Base-by-base conservation (phyloP, 37 sponge, comb jelly and placozoan species). In the Mnemiopsis leidyi region DNA sequence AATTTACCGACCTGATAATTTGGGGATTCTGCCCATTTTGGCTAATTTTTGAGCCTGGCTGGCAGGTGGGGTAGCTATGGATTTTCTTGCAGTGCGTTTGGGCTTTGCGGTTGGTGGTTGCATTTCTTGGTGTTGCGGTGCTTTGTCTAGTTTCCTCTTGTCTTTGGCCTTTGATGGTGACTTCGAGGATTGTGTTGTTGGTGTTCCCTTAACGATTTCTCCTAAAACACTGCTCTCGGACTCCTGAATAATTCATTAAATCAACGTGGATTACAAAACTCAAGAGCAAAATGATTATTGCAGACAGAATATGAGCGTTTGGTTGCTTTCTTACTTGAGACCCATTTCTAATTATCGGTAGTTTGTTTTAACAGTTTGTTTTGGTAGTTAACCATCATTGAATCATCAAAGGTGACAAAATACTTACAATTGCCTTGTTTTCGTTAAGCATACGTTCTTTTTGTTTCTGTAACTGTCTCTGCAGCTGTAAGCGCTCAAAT, bases 371-470 rank as follows among this genome's bases (percentile, higher is more conserved):
- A n/a, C n/a, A n/a, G n/a, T n/a, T n/a, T n/a, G n/a, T n/a, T n/a
- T n/a, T n/a, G n/a, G n/a, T n/a, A n/a, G n/a, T n/a, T n/a, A n/a
- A n/a, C n/a, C n/a, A n/a, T n/a, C n/a, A n/a, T n/a, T n/a, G n/a
- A n/a, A n/a, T n/a, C n/a, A n/a, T n/a, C n/a, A n/a, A 18, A 48
- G 61, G 13, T 48, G 13, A 48, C 13, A 13, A 18, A 48, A 48
- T 48, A 48, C 61, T 48, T 48, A 48, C 61, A 48, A 13, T 48
- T 0, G 61, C 48, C 1, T 38, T 79, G 76, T 69, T 96, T 88
- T 95, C 94, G 28, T 94, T 93, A 26, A 92, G 92, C 75, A 97
- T 38, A 29, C 93, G 92, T 34, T 97, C 92, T 25, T 88, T 32
- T 68, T 95, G 95, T 61, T 94, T 92, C 68, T 95, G 48, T 39